These are phyloP conservation scores for Scopus umbretta DNA, from an alignment of 2,113 vertebrate species.

Conservation along the genomic window DNA sequence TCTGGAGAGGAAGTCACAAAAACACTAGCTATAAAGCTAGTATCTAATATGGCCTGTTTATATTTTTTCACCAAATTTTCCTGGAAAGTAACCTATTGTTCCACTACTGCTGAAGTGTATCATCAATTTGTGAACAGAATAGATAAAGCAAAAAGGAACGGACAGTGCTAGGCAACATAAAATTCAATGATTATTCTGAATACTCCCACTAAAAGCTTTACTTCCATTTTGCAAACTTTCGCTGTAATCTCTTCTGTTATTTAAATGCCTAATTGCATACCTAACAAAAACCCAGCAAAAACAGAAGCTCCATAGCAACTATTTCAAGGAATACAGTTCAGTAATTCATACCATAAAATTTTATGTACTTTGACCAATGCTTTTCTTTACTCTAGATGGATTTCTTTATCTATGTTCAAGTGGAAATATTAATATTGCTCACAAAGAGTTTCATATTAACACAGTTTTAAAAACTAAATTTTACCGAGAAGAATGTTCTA, in stretches of 20 bases:
- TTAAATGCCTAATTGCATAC: background rate
- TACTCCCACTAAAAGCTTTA: background rate
- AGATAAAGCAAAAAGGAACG: background rate
- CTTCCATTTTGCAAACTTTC: background rate
- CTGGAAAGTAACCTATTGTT: background rate
- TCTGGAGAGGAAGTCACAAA: background rate
- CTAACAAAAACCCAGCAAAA: background rate
- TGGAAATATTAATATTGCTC: background rate
- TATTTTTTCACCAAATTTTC: background rate
- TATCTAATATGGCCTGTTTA: background rate
- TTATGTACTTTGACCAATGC: background rate
- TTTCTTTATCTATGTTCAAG: background rate
- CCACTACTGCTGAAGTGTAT: background rate
- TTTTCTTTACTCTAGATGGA: background rate
- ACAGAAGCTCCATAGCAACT: conserved; percentile 38
- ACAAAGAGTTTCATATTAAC: background rate
- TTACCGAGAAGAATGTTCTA: background rate
- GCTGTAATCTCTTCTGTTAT: background rate
- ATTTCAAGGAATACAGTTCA: background rate
- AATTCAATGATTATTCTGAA: background rate
- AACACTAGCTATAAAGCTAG: background rate
- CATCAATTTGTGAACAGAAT: background rate
- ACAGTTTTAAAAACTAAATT: background rate
- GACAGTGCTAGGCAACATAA: background rate
- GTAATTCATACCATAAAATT: background rate